Evolutionary conservation across 1,140 invertebrate species (phyloP).

Genomic region (Drosophila tristis): DNA sequence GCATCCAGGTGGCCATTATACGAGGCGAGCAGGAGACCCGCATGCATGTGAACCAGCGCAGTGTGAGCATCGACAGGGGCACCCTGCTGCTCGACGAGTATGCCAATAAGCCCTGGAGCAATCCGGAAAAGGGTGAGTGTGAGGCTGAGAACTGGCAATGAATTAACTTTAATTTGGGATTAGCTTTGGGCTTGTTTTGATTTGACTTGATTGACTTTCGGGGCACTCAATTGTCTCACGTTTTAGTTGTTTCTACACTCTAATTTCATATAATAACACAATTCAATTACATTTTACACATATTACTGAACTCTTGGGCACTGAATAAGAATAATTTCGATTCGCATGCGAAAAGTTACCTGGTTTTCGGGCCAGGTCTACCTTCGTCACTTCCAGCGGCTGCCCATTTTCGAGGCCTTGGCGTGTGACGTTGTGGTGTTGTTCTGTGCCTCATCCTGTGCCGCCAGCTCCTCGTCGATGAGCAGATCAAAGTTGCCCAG

Average conservation of each 20-base stretch:
- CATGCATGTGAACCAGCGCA: constrained; percentile 93
- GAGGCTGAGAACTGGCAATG: too few relatives aligned
- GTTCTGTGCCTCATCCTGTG: constrained; percentile 85
- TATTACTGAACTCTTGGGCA: neutral
- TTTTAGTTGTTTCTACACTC: neutral
- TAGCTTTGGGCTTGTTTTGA: too few relatives aligned
- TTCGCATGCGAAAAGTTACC: neutral
- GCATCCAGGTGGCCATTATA: constrained; percentile 93
- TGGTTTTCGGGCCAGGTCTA: constrained; percentile 6
- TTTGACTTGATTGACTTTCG: too few relatives aligned
- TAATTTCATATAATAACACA: neutral
- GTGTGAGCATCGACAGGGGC: constrained; percentile 88
- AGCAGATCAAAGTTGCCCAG: constrained; percentile 95
- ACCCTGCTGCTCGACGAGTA: constrained; percentile 90
- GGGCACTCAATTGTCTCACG: too few relatives aligned
- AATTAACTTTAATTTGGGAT: too few relatives aligned
- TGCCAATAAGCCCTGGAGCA: constrained; percentile 93
- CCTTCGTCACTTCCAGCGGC: constrained; percentile 78
- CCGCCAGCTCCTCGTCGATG: constrained; percentile 92
- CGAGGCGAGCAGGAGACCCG: constrained; percentile 89
- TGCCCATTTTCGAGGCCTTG: constrained; percentile 64
- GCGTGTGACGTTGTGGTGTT: constrained; percentile 52
- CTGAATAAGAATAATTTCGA: neutral
- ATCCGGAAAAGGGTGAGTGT: constrained; percentile 89
- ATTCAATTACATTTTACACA: too few relatives aligned